Percentiles rank a stretch among this genome's conserved stretches.
These are phyloP conservation scores for Acrocyrtus sp. DNA, from an alignment of 2,888 invertebrate species.

Conservation along the genomic window DNA sequence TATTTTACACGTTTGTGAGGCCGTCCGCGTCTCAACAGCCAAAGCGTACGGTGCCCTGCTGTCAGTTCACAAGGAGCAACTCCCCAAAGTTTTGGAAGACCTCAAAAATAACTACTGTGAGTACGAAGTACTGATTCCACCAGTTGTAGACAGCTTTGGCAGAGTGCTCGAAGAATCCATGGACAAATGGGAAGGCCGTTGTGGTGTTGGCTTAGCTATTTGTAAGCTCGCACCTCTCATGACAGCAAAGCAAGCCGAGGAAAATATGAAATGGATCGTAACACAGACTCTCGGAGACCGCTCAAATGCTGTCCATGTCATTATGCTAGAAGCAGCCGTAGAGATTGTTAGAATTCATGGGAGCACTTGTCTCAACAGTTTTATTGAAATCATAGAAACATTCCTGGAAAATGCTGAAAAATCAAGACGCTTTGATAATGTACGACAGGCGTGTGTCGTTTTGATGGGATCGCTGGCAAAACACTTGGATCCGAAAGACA, in stretches of 20 bases:
- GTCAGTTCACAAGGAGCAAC: slow-evolving; percentile 69
- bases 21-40: slow-evolving; percentile 85
- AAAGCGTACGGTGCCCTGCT: slow-evolving; percentile 77
- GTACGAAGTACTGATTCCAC: slow-evolving; percentile 82
- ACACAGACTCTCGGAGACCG: slow-evolving; percentile 88
- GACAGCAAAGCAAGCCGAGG: slow-evolving; percentile 64
- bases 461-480: slow-evolving; percentile 97
- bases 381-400: slow-evolving; percentile 91
- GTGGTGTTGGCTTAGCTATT: slow-evolving; percentile 88
- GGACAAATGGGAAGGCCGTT: slow-evolving; percentile 91
- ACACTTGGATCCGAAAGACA: slow-evolving; percentile 91
- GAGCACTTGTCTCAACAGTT: slow-evolving; percentile 74
- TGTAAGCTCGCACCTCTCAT: slow-evolving; percentile 81
- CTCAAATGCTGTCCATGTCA: slow-evolving; percentile 80
- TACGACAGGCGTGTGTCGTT: slow-evolving; percentile 95
- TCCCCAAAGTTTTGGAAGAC: slow-evolving; percentile 71
- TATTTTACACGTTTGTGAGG: slow-evolving; percentile 82
- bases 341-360: slow-evolving; percentile 93
- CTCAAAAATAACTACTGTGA: slow-evolving; percentile 80
- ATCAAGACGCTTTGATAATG: slow-evolving; percentile 88
- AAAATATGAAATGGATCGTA: slow-evolving; percentile 71
- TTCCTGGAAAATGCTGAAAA: slow-evolving; percentile 94
- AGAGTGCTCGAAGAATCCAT: slow-evolving; percentile 84
- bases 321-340: slow-evolving; percentile 95
- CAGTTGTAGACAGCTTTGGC: slow-evolving; percentile 90